Conservation (phyloP, 2,113 vertebrate genomes). For the Aphyosemion australe region DNA sequence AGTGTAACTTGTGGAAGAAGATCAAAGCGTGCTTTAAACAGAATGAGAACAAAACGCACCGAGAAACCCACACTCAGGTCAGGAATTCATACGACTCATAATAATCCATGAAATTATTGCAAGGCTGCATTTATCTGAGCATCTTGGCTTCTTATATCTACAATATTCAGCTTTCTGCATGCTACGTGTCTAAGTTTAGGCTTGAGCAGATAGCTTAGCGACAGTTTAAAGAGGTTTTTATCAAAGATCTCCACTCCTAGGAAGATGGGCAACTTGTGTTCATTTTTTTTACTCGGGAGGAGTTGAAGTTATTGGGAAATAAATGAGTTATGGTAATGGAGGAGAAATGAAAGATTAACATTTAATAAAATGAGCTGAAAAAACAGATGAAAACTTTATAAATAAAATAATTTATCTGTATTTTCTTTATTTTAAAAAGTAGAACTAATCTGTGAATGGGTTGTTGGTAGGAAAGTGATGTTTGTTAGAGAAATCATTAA, state of each 20-base stretch:
- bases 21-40: constrained; percentile 35
- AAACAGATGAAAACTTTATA: constrained; percentile 7
- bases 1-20: constrained; percentile 15
- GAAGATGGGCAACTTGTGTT: not conserved
- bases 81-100: not conserved
- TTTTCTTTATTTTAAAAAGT: not conserved
- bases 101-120: not conserved
- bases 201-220: too few relatives aligned
- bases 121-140: not conserved
- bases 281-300: not conserved
- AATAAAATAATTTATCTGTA: constrained; percentile 21
- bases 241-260: not conserved
- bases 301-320: constrained; percentile 9
- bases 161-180: not conserved
- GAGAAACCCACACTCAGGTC: not conserved
- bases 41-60: constrained; percentile 19
- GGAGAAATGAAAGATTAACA: constrained; percentile 30
- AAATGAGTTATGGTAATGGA: constrained; percentile 8
- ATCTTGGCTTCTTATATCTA: not conserved
- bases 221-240: too few relatives aligned
- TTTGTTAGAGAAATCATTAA: too few relatives aligned
- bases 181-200: not conserved
- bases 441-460: constrained; percentile 29
- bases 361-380: not conserved
- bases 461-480: constrained; percentile 35